Base-by-base conservation (phyloP, 2,888 invertebrate species). In the Drosophila pseudotalamancana region DNA sequence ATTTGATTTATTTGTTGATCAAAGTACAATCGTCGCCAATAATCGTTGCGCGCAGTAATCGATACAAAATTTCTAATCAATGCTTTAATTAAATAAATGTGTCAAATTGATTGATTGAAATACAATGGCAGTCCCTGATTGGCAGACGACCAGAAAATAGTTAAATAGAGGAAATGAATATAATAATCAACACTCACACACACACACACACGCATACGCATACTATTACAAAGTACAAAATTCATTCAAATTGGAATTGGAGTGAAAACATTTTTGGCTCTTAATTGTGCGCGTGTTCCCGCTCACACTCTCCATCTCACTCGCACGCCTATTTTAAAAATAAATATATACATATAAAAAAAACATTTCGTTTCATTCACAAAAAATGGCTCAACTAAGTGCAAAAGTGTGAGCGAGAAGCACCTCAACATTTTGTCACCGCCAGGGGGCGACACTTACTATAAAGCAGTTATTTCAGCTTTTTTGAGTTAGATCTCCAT, bases 311-410 rank as follows among this genome's bases (percentile, higher is more conserved):
- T 34, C 8, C 8, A 12, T 12, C 19, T 11, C 5, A 12, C 35
- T 1, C n/a, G 12, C 29, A 9, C 6, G 5, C 21, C 3, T 16
- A 37, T 29, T 12, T 42, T 55, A 72, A 60, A 66, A 55, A 66
- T 72, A 72, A 59, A 50, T 40, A 19, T 34, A n/a, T n/a, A n/a
- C 16, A 25, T 6, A 6, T 27, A 27, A 46, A 48, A 18, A 39
- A 39, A 42, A 23, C 25, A 16, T 49, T 56, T 34, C 49, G 6
- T 56, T 77, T 77, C 73, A 75, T 75, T 75, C 69, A 75, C 61
- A 59, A 76, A 63, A 61, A 31, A 29, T 37, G 39, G n/a, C 12
- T 6, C 54, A 29, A 4, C 2, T 40, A 23, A 12, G 45, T 18
- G 48, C 48, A 6, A 16, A 29, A 14, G 29, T 19, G 35, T 16